A percentile compares a stretch with the other conserved stretches of the same genome.
Conservation (phyloP, 2,113 vertebrate species). For the Columba livia region DNA sequence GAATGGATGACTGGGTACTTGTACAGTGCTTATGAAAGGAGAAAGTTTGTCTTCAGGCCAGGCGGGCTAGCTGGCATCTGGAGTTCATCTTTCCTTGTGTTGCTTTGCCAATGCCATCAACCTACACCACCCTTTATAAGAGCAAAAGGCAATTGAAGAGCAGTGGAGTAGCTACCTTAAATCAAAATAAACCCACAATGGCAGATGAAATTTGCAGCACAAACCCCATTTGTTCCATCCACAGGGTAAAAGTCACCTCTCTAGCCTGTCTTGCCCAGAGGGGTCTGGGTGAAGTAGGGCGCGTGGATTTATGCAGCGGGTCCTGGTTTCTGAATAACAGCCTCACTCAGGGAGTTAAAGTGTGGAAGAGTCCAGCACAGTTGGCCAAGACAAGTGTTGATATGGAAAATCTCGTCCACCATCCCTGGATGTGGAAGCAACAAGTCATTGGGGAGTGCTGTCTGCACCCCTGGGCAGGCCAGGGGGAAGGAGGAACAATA, state of each 20-base stretch:
- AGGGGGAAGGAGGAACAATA: background rate
- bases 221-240: conserved; percentile 32
- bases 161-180: background rate
- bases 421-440: background rate
- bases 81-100: background rate
- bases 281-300: background rate
- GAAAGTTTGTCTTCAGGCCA: background rate
- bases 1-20: conserved; percentile 29
- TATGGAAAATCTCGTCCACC: background rate
- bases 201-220: background rate
- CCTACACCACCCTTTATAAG: background rate
- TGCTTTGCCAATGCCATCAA: background rate
- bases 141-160: background rate
- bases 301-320: background rate
- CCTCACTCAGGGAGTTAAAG: background rate
- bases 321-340: background rate
- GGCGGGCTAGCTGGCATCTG: background rate
- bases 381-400: background rate
- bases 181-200: conserved; percentile 7
- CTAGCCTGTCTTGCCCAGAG: background rate
- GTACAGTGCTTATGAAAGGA: conserved; percentile 5
- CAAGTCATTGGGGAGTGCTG: background rate
- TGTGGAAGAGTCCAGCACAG: background rate
- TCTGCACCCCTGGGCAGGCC: background rate
- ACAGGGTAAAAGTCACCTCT: background rate